Evolutionary conservation across 2,797 vertebrate species (phyloP), one percentile per base, ranked within the genome.

Genomic region (Sebastes trivittatus): DNA sequence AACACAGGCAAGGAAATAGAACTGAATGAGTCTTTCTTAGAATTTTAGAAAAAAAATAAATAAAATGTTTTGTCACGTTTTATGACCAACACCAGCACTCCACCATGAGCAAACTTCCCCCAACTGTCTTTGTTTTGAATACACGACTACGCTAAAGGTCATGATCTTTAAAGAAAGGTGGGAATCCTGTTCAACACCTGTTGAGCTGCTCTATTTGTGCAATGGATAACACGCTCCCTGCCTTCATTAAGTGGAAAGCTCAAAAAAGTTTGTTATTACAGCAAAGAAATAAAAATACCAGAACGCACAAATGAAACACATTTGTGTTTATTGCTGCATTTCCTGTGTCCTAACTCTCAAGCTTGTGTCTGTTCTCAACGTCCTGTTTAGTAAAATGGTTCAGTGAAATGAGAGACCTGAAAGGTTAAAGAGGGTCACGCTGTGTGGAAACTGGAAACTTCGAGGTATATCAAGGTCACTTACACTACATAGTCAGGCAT

Each of bases 401-500:
- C 1, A 36, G 64, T 61, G 46, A 68, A 58, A 55, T 10, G 5
- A 54, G 11, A 74, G 6, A 29, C 3, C 23, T 22, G 32, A 34
- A 46, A 58, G 6, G 4, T 55, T 22, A 46, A 68, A 70, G 58
- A 32, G 18, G 13, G 7, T 29, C 62, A 68, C 1, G 7, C n/a
- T 30, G 11, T 1, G 7, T 42, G 10, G 11, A 59, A 64, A 25
- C 61, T 18, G 25, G 11, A 29, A 32, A 14, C 2, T 56, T 22
- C 0, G 11, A 68, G 27, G 20, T 27, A 11, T 14, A 55, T 22
- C 1, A 70, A 20, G 20, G 8, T 46, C 85, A 97, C 97, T 98
- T 90, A 99, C 98, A 80, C 82, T 73, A 97, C 87, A 88, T 97
- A 98, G 92, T 98, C 97, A 11, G 96, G 95, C 22, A 91, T 93